A percentile compares a stretch with the other conserved stretches of the same genome.
These are phyloP conservation scores for Rhizoglyphus robini DNA, from an alignment of 1,140 invertebrate species.

Conservation along the genomic window DNA sequence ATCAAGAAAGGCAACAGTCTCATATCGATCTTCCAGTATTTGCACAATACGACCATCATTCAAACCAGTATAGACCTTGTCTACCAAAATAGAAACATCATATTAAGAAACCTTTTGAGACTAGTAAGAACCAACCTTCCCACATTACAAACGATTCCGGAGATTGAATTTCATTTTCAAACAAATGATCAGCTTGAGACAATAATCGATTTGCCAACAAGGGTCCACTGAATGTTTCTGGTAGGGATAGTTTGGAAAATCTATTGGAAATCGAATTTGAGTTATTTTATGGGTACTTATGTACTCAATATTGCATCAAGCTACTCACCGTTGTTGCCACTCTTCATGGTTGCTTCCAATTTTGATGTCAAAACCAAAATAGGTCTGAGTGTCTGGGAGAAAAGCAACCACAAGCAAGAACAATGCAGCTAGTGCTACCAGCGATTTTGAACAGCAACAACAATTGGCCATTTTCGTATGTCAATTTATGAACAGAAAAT, in stretches of 20 bases:
- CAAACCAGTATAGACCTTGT: slow-evolving; percentile 20
- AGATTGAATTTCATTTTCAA: slow-evolving; percentile 47
- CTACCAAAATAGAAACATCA: slow-evolving; percentile 5
- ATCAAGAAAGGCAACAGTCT: slow-evolving; percentile 18
- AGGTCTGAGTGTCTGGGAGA: background rate
- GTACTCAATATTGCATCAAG: too few relatives aligned
- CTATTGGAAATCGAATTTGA: too few relatives aligned
- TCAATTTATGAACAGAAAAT: too few relatives aligned
- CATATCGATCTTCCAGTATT: slow-evolving; percentile 12
- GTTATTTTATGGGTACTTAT: too few relatives aligned
- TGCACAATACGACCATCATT: slow-evolving; percentile 23
- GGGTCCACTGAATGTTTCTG: slow-evolving; percentile 37
- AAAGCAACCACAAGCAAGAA: background rate
- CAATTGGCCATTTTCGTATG: too few relatives aligned
- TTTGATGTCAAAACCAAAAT: background rate
- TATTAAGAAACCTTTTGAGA: background rate
- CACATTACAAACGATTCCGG: slow-evolving; percentile 54
- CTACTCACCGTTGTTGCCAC: too few relatives aligned
- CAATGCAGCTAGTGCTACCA: too few relatives aligned
- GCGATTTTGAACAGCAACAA: too few relatives aligned
- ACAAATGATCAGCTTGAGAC: slow-evolving; percentile 46
- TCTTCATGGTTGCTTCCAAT: background rate
- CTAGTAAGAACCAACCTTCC: slow-evolving; percentile 34
- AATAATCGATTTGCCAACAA: slow-evolving; percentile 47
- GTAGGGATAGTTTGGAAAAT: too few relatives aligned